Evolutionary conservation across 2,113 vertebrate genomes (phyloP), one percentile per base, ranked within the genome.

Genomic region (Esox niger): DNA sequence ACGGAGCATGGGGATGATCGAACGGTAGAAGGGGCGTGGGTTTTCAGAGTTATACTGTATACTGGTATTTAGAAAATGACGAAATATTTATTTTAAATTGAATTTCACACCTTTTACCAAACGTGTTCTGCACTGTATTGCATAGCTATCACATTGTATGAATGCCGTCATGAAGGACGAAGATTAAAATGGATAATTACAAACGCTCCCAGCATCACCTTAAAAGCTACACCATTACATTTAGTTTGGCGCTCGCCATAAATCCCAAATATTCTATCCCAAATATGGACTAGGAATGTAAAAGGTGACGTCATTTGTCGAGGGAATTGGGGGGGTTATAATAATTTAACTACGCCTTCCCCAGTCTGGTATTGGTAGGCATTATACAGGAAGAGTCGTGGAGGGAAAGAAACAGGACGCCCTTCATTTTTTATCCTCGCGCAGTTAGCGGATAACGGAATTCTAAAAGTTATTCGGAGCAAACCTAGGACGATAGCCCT

Each of bases 241-340:
- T 52, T 29, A 70, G 47, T 43, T 2, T 71, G 31, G 26, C 29
- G 43, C 62, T 43, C 23, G 25, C 68, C 49, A 15, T 66, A 32
- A 62, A 77, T 74, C 70, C 64, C 47, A 62, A 70, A 78, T 77
- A 78, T 86, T 83, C 70, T 74, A 71, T 82, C 78, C 89, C 90
- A 88, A 91, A 91, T 89, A 90, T 84, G 91, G 91, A 75, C 82
- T 75, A 76, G 85, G 88, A 92, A 92, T 89, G 90, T 87, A 79
- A 72, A 66, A 68, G 68, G 33, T 92, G 88, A 91, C 89, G 89
- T 89, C 83, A 68, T 71, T 66, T 66, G 75, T 77, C 73, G 55
- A 76, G 84, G 80, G 79, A 79, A 81, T 78, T 81, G 82, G 79
- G 69, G 71, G 47, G 47, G 47, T n/a, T 52, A n/a, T 21, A 52